These are phyloP conservation scores for Scaptomyza hsui DNA, from an alignment of 1,140 invertebrate genomes.

Conservation along the genomic window DNA sequence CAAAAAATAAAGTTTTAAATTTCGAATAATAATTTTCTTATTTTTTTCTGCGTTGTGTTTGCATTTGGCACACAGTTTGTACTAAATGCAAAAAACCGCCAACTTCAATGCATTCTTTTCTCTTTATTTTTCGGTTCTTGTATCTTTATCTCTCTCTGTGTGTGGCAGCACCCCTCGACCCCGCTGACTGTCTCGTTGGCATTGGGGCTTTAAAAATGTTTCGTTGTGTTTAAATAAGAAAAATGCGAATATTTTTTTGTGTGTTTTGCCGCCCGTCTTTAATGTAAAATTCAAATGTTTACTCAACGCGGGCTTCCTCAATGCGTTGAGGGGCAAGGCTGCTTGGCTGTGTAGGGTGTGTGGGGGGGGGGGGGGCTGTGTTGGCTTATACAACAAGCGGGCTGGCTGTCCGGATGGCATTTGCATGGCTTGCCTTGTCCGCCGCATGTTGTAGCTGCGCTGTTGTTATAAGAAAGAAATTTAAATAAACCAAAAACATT, in stretches of 20 bases:
- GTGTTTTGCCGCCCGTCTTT: slow-evolving; percentile 69
- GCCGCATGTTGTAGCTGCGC: slow-evolving; percentile 28
- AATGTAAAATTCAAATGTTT: slow-evolving; percentile 83
- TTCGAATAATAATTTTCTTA: slow-evolving; percentile 45
- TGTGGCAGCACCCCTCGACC: neutral
- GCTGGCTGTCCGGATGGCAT: slow-evolving; percentile 66
- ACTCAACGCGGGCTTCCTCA: slow-evolving; percentile 73
- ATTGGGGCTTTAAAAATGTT: slow-evolving; percentile 81
- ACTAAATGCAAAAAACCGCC: slow-evolving; percentile 61
- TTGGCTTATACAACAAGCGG: slow-evolving; percentile 68
- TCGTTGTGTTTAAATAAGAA: slow-evolving; percentile 82
- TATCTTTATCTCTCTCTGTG: slow-evolving; percentile 70
- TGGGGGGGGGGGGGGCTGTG: neutral
- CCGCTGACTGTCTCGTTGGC: slow-evolving; percentile 26
- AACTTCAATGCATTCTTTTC: slow-evolving; percentile 61
- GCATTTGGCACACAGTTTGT: slow-evolving; percentile 75
- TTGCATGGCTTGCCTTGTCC: slow-evolving; percentile 78
- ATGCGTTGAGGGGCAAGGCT: slow-evolving; percentile 47
- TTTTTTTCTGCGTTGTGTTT: slow-evolving; percentile 74
- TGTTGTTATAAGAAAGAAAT: slow-evolving; percentile 76
- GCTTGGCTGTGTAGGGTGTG: slow-evolving; percentile 6
- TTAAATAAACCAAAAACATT: slow-evolving; percentile 82
- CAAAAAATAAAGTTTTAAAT: slow-evolving; percentile 68
- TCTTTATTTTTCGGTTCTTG: slow-evolving; percentile 66
- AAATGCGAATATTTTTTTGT: slow-evolving; percentile 59